Evolutionary conservation across 2,888 invertebrate species (phyloP), one percentile per base, ranked within the genome.

Genomic region (Chrysina gloriosa): DNA sequence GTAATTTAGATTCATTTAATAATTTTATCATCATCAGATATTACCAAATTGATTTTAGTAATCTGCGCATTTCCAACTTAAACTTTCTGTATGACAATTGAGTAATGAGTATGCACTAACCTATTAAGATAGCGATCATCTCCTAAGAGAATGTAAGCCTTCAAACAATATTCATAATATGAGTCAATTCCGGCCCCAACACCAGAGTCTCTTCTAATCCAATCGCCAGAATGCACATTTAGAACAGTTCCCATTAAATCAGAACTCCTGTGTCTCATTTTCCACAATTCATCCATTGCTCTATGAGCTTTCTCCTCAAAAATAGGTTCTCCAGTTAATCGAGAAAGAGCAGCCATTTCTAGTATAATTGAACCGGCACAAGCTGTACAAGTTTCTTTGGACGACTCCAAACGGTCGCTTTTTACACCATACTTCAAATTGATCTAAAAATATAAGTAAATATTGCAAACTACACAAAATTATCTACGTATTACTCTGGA

Each of bases 141-240:
- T 0, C 94, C 94, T 3, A 99, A 87, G 64, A 99, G 86, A 72
- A 99, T 95, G 83, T 98, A 99, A 0, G 97, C 97, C 83, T 99
- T 99, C 27, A 99, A 88, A 72, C 97, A 94, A 83, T 99, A 99
- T 83, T 99, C 98, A 80, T 98, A 99, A 83, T 99, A 99, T 0
- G 97, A 97, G 84, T 99, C 98, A 75, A 98, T 97, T 23, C 98
- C 98, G 9, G 98, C 98, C n/a, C 98, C 98, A 4, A 99, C 96
- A 1, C 98, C 0, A 3, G 97, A 95, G 82, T 98, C 98, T 77
- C 97, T 89, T 48, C 98, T 87, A 3, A 98, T 92, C 98, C 98
- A 99, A 83, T 98, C 97, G 0, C 98, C 98, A 1, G 94, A 96
- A 82, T 98, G 95, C n/a, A 98, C 93, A 84, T 98, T 97, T 61